Evolutionary conservation across 2,113 vertebrate species (phyloP), one percentile per base, ranked within the genome.

Genomic region (Corvus moneduloides): DNA sequence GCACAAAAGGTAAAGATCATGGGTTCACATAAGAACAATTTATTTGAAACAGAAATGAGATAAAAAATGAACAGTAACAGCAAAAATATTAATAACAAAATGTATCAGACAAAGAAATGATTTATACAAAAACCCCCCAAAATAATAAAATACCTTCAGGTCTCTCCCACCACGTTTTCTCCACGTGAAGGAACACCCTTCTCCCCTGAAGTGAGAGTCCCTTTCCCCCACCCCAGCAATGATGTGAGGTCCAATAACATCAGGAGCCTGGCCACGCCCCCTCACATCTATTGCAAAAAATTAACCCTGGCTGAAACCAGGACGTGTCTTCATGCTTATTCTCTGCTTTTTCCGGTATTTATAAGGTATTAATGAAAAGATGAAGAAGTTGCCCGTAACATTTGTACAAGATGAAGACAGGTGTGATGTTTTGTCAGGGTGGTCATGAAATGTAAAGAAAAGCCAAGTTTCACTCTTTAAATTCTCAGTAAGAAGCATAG

Each of bases 231-330:
- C 2, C 4, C 7, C 14, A 16, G 46, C 7, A 66, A 33, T 11
- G 32, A 51, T 18, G 16, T 8, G 28, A 59, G 27, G 20, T 11
- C 11, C 33, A 81, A n/a, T 2, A 46, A 46, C 3, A 15, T 32
- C 24, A n/a, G 20, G 23, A 41, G 35, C 24, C 24, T 55, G 46
- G 4, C 16, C 30, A 13, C 0, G 0, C 1, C 11, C 16, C 16
- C 13, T 61, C 17, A 28, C 1, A 4, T 10, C 24, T 27, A 26
- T 15, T n/a, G n/a, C 41, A 62, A 62, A 82, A 62, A 62, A 22
- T 35, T 48, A 19, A 62, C 30, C 30, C 48, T 83, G 30, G 14
- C 39, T 48, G 26, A 89, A 89, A 76, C 33, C 35, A 62, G n/a
- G 20, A 68, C 8, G 7, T 6, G 11, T 30, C 37, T 87, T 73